These are phyloP conservation scores for Cygnus buccinator DNA, from an alignment of 2,113 vertebrate genomes.

Conservation along the genomic window DNA sequence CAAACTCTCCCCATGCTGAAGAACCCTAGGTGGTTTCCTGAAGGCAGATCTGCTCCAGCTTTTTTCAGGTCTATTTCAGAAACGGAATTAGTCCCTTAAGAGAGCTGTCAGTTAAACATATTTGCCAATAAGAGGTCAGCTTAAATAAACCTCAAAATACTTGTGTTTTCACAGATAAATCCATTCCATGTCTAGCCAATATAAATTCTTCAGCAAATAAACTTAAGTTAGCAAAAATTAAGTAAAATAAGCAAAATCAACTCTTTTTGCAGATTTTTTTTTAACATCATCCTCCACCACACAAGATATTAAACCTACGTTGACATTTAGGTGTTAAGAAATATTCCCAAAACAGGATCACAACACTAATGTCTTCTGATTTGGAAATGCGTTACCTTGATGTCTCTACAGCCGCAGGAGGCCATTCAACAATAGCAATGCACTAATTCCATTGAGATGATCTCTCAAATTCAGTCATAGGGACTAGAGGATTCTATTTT, in stretches of 20 bases:
- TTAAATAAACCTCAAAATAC: background rate
- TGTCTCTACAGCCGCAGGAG: conserved; percentile 61
- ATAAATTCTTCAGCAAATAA: background rate
- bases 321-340: background rate
- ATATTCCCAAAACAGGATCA: background rate
- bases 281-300: background rate
- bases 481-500: background rate
- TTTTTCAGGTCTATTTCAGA: background rate
- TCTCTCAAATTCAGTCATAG: conserved; percentile 54
- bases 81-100: background rate
- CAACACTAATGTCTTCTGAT: conserved; percentile 9
- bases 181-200: background rate
- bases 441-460: conserved; percentile 68
- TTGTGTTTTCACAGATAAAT: background rate
- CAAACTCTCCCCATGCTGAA: background rate
- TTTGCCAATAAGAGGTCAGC: background rate
- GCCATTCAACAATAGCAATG: conserved; percentile 39
- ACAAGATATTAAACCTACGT: background rate
- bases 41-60: background rate
- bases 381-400: conserved; percentile 52
- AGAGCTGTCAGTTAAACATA: background rate
- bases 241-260: background rate
- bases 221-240: background rate
- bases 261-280: background rate
- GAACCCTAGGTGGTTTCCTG: background rate